Conservation (phyloP, 2,888 invertebrate species). For the Gortyna flavago region DNA sequence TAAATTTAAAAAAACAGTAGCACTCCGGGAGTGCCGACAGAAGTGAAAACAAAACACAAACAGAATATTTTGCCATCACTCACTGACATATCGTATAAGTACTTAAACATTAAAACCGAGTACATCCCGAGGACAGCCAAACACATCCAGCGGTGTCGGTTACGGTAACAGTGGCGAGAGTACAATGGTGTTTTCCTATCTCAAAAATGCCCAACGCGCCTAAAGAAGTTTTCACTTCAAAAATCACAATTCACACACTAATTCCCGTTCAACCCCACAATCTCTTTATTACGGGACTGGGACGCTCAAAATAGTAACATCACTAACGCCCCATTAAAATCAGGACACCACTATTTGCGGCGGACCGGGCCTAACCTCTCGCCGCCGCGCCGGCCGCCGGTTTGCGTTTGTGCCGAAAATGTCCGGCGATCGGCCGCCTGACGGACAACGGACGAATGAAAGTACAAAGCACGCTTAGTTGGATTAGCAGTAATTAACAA, state of each 20-base stretch:
- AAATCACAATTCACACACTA: constrained; percentile 12
- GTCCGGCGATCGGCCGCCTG: constrained; percentile 11
- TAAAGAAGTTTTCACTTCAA: no score
- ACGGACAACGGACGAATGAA: constrained; percentile 11
- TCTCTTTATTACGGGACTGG: not conserved
- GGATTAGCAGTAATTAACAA: constrained; percentile 34
- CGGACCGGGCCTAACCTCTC: constrained; percentile 40
- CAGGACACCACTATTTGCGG: constrained; percentile 61
- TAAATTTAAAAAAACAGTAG: no score
- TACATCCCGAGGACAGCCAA: no score
- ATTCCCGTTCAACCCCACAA: not conserved
- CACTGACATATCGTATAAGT: no score
- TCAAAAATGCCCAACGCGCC: no score
- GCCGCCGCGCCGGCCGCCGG: constrained; percentile 6
- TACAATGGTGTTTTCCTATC: no score
- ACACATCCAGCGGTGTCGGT: no score
- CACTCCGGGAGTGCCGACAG: no score
- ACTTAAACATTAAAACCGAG: no score
- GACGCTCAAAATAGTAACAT: constrained; percentile 48
- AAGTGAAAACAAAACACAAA: no score
- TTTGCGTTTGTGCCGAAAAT: constrained; percentile 48
- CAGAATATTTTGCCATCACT: no score
- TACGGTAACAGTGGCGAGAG: no score
- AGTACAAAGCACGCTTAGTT: constrained; percentile 14
- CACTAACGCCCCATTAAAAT: constrained; percentile 62